Conservation (phyloP, 2,888 invertebrate species). For the Seladonia tumulorum region DNA sequence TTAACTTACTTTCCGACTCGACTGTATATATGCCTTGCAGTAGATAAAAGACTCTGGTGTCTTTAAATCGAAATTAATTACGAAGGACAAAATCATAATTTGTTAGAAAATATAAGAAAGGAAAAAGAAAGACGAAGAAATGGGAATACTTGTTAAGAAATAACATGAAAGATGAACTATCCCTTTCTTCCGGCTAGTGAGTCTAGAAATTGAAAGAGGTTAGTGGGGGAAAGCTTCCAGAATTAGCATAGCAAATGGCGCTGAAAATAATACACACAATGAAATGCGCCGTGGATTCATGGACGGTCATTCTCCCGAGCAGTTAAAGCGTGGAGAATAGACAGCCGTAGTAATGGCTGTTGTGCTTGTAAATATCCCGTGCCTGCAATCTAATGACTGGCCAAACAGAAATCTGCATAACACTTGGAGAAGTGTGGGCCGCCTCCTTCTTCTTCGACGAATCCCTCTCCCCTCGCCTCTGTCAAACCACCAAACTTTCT, state of each 20-base stretch:
- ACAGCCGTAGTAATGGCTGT: constrained; percentile 68
- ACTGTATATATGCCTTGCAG: no score
- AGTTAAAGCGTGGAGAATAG: constrained; percentile 31
- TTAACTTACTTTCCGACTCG: no score
- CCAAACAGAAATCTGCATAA: constrained; percentile 88
- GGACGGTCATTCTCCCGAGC: constrained; percentile 30
- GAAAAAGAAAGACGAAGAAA: background rate
- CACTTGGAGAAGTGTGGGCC: constrained; percentile 73
- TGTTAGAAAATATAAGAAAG: background rate
- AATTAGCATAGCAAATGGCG: constrained; percentile 37
- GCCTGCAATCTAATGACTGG: constrained; percentile 85
- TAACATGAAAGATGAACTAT: background rate
- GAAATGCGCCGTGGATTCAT: constrained; percentile 45
- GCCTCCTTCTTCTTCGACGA: constrained; percentile 63
- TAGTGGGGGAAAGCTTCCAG: constrained; percentile 28
- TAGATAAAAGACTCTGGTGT: no score
- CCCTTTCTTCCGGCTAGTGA: background rate
- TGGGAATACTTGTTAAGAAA: background rate
- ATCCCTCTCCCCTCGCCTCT: constrained; percentile 57
- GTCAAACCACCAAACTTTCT: constrained; percentile 77
- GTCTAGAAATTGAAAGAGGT: background rate
- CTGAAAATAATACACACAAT: constrained; percentile 51
- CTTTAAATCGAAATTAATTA: background rate
- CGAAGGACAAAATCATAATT: background rate
- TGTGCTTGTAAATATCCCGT: constrained; percentile 82